phyloP scores from a whole-genome alignment of 2,113 vertebrate genomes.

The Tachysurus vachellii region DNA sequence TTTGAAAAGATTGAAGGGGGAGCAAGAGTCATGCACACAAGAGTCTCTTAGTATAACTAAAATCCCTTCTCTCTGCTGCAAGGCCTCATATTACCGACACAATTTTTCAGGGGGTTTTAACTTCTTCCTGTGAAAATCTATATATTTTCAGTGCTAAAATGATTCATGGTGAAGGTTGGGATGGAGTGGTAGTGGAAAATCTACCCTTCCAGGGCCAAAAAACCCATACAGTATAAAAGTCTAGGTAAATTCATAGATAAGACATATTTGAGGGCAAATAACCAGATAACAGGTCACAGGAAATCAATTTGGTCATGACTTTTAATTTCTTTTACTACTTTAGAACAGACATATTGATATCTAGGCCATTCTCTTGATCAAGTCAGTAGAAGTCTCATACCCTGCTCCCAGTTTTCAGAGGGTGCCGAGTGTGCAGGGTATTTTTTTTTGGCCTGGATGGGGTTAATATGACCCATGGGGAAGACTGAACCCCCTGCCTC shows the following conservation, averaged over 20 bases:
- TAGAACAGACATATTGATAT: not conserved
- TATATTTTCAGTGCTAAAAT: conserved; percentile 86
- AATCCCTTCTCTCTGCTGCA: conserved; percentile 80
- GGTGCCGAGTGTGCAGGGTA: conserved; percentile 43
- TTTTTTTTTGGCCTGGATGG: conserved; percentile 48
- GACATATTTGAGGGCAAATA: not conserved
- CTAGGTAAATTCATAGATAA: not conserved
- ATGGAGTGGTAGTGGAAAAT: conserved; percentile 78
- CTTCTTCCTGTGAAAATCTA: conserved; percentile 94
- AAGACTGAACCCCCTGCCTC: conserved; percentile 58
- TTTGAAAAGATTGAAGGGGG: conserved; percentile 60
- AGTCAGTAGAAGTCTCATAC: conserved; percentile 18
- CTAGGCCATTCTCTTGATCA: not conserved
- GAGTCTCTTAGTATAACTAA: conserved; percentile 80
- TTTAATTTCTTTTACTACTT: not conserved
- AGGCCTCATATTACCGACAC: conserved; percentile 81
- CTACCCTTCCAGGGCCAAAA: conserved; percentile 55
- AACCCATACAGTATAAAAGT: conserved; percentile 8
- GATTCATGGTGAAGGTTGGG: conserved; percentile 84
- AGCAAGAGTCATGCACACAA: conserved; percentile 79
- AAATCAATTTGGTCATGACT: not conserved
- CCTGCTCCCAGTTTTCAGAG: conserved; percentile 10
- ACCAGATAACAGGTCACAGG: not conserved
- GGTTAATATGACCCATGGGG: conserved; percentile 66
- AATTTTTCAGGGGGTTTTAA: conserved; percentile 87